Base-by-base conservation (phyloP, 2,888 invertebrate genomes). In the Luffia ferchaultella region DNA sequence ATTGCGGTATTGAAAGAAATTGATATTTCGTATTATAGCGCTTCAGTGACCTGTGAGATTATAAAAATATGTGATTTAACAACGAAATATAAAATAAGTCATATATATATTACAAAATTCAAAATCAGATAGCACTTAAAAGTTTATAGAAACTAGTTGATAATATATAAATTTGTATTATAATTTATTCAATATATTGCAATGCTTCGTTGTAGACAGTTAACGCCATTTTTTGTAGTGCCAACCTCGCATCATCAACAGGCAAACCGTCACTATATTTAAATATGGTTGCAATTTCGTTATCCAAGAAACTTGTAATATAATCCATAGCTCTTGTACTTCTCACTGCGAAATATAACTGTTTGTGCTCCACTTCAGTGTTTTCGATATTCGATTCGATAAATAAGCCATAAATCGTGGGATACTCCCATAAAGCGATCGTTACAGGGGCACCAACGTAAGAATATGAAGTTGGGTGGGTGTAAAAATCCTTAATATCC, bases 401-500 rank as follows among this genome's bases (percentile, higher is more conserved):
- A 20, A 82, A 65, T 44, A 70, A 69, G 0, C 73, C 72, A 50
- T 79, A 82, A 1, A 82, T 55, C 0, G 70, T 68, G 0, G 82
- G 82, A 48, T 82, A 80, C 52, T 82, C 82, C 82, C 82, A 82
- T 18, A 77, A 41, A 1, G 77, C 82, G 5, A 74, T 54, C 0
- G 67, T 71, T 0, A 75, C 72, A 2, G 82, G 82, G 0, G 79
- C 76, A 0, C 79, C 73, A 1, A 79, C 77, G 16, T 77, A 58
- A 0, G 82, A 80, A 56, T 72, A 82, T 0, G 76, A 74, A 56
- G 76, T 65, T 0, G 79, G 80, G 42, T 82, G 78, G 0, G 70
- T 73, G 48, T 72, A 82, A 53, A 82, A 82, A 58, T 82, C 82
- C 59, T 77, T 80, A 0, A 78, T 67, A 49, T 82, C 82, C 2